Conservation (phyloP, 30 jellyfish, hydroid and myxozoan genomes). For the Phacellophora camtschatica region DNA sequence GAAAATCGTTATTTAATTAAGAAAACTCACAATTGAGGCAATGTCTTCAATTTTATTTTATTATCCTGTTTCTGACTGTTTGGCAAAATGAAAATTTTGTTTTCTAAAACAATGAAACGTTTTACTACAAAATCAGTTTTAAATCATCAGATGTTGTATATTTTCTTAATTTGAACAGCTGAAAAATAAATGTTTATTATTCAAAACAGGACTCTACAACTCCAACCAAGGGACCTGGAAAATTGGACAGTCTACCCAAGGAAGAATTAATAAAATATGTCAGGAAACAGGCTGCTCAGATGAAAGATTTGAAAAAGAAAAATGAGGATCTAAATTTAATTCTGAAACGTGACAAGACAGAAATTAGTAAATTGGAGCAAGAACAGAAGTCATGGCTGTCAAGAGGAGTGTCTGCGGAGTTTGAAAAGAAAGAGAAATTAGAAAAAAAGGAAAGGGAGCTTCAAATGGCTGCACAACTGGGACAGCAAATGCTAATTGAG, state of each 20-base stretch:
- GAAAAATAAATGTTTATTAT: neutral
- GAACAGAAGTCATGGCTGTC: conserved; percentile 94
- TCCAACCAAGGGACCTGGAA: conserved; percentile 58
- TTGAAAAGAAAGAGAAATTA: conserved; percentile 92
- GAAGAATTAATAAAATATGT: conserved; percentile 86
- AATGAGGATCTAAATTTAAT: conserved; percentile 64
- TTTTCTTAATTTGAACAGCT: neutral
- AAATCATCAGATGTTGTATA: neutral
- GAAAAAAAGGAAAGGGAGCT: conserved; percentile 85
- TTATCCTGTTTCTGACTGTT: too few species aligned
- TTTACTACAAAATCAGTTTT: too few species aligned
- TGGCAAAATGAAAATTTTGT: too few species aligned
- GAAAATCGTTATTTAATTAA: too few species aligned
- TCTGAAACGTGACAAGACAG: conserved; percentile 62
- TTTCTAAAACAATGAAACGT: too few species aligned
- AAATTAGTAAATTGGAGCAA: conserved; percentile 63
- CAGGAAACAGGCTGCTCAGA: conserved; percentile 75
- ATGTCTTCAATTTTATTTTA: too few species aligned
- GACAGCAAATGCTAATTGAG: conserved; percentile 94
- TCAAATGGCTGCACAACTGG: conserved; percentile 96
- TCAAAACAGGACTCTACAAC: conserved; percentile 47
- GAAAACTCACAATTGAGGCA: too few species aligned
- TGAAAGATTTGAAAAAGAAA: conserved; percentile 81
- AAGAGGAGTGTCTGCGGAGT: conserved; percentile 90
- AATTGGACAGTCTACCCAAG: conserved; percentile 85